phyloP scores from a whole-genome alignment of 2,888 invertebrate genomes.

The Leucozona laternaria region DNA sequence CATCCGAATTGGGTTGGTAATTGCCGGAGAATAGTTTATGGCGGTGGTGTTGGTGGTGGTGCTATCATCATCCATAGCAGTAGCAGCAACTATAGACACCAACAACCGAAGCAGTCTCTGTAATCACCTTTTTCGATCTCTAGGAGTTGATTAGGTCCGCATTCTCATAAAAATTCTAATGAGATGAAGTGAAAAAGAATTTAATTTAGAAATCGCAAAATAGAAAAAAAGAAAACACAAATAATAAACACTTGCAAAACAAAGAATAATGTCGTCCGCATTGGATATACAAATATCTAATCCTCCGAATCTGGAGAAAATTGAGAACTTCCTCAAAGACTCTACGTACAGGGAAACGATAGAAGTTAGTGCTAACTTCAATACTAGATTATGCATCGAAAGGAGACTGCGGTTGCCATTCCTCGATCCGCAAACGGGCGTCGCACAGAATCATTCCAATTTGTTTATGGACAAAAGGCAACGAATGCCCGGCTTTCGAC shows the following conservation, averaged over 20 bases:
- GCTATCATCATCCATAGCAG: constrained; percentile 53
- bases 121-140: constrained; percentile 63
- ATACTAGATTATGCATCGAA: constrained; percentile 95
- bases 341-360: constrained; percentile 95
- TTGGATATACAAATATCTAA: constrained; percentile 88
- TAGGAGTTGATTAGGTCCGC: constrained; percentile 35
- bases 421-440: constrained; percentile 98
- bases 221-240: constrained; percentile 4
- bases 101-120: constrained; percentile 39
- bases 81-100: constrained; percentile 54
- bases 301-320: constrained; percentile 89
- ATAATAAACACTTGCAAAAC: constrained; percentile 44
- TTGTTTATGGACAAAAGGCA: constrained; percentile 94
- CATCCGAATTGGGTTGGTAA: constrained; percentile 67
- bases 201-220: neutral
- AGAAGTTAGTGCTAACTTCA: constrained; percentile 97
- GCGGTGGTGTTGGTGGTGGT: constrained; percentile 74
- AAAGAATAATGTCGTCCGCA: constrained; percentile 84
- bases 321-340: constrained; percentile 93
- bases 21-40: constrained; percentile 72
- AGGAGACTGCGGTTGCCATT: constrained; percentile 96
- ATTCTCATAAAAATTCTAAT: constrained; percentile 37
- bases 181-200: constrained; percentile 57
- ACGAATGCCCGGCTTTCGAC: constrained; percentile 93
- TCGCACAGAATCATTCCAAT: constrained; percentile 97